These are phyloP conservation scores for Onthophagus taurus DNA, from an alignment of 1,140 invertebrate species.

Conservation along the genomic window DNA sequence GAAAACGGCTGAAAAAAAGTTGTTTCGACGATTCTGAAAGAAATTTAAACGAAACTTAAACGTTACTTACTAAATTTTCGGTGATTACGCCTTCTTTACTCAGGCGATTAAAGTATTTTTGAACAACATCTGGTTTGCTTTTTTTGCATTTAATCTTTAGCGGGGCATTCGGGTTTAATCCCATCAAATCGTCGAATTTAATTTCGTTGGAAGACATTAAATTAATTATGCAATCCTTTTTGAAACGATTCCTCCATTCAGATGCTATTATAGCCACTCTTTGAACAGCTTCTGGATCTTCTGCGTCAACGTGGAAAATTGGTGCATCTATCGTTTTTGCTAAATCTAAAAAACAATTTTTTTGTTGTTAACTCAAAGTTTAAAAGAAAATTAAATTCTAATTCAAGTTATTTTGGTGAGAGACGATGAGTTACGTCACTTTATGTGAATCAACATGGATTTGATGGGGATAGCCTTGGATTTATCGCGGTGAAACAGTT, in stretches of 20 bases:
- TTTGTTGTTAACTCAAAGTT: not conserved
- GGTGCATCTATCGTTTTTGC: slow-evolving; percentile 69
- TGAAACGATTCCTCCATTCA: slow-evolving; percentile 74
- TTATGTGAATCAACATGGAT: too few relatives aligned
- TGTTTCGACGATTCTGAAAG: too few relatives aligned
- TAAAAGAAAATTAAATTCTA: slow-evolving; percentile 9
- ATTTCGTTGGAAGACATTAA: slow-evolving; percentile 63
- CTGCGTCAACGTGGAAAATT: slow-evolving; percentile 90
- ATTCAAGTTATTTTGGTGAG: too few relatives aligned
- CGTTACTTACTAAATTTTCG: too few relatives aligned
- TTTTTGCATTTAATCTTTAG: slow-evolving; percentile 21
- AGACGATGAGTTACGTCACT: too few relatives aligned
- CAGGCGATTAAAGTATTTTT: not conserved
- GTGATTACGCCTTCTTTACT: too few relatives aligned
- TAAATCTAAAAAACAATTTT: slow-evolving; percentile 39
- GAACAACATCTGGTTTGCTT: not conserved
- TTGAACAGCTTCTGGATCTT: slow-evolving; percentile 84
- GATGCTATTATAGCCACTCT: slow-evolving; percentile 76
- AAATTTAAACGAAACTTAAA: too few relatives aligned
- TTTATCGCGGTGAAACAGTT: too few relatives aligned
- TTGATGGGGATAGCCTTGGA: too few relatives aligned
- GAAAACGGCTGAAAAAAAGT: too few relatives aligned
- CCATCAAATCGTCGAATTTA: slow-evolving; percentile 55
- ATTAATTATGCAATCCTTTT: slow-evolving; percentile 86
- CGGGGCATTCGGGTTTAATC: slow-evolving; percentile 80